Base-by-base conservation (phyloP, 1,140 invertebrate genomes). In the Andricus grossulariae region DNA sequence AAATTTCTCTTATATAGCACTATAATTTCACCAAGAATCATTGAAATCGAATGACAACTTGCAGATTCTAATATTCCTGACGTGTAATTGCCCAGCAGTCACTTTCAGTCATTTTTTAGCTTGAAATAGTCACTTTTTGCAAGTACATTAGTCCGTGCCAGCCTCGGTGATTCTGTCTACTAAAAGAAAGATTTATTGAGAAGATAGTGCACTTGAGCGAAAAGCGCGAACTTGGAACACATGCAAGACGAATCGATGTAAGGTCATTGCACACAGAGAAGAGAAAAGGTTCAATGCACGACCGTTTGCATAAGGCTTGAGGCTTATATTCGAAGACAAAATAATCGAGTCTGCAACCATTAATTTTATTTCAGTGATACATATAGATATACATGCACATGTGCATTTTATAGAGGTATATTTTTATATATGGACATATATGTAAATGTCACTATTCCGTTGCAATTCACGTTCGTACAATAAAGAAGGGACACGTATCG, bases 271-370 rank as follows among this genome's bases (percentile, higher is more conserved):
- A 60, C 57, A 60, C 57, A 60, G 25, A 32, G 57, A 60, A 32
- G 21, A 16, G 25, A 60, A 60, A 57, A 60, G 32, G 57, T 60
- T 60, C 57, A 60, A 60, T 60, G 57, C 57, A 60, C 57, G 57
- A 60, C 11, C 21, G 57, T 60, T 60, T 60, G 25, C 57, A 60
- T 60, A 25, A 60, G 57, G 19, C 57, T 60, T 60, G 16, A 60
- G 57, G 57, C 57, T 60, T 6, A 60, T 25, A 32, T 19, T 60
- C 25, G 19, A 60, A 60, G 57, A 60, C 21, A 60, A 60, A 60
- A 60, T 60, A 60, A 60, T 60, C 21, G 21, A 39, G 21, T 25
- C 57, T 12, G 21, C 21, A 60, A 60, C 57, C 21, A 16, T 60
- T 60, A 19, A 60, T 60, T 60, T 60, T 4, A 32, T 60, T 60